Evolutionary conservation across 2,797 vertebrate genomes (phyloP).

Genomic region (Peromyscus nudipes): DNA sequence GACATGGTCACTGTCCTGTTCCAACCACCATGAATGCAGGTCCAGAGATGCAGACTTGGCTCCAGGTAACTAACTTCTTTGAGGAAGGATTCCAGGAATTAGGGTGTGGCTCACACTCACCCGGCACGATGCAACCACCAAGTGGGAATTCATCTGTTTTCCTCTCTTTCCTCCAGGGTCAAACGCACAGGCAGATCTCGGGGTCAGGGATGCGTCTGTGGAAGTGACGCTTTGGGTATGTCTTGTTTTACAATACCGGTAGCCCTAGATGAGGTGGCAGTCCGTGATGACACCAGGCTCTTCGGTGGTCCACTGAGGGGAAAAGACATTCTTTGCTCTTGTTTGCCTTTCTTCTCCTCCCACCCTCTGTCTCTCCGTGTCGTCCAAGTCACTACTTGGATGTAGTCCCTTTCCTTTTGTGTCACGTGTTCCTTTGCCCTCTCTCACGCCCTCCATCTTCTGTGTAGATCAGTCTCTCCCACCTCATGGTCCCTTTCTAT

Average conservation of each 20-base stretch:
- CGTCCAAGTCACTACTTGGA: too few relatives aligned
- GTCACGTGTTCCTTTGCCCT: too few relatives aligned
- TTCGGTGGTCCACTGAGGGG: too few relatives aligned
- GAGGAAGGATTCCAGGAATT: not conserved
- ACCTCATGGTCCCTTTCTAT: not conserved
- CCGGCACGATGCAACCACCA: not conserved
- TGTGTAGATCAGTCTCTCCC: not conserved
- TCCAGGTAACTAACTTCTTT: not conserved
- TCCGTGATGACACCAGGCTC: not conserved
- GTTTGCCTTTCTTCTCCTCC: not conserved
- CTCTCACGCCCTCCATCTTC: not conserved
- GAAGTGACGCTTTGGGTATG: not conserved
- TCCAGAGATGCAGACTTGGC: not conserved
- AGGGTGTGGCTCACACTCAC: not conserved
- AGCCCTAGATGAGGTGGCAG: not conserved
- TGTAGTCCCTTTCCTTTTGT: not conserved
- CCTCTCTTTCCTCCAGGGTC: not conserved
- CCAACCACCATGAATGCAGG: not conserved
- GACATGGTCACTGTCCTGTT: not conserved
- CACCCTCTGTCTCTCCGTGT: not conserved
- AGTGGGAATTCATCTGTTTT: too few relatives aligned
- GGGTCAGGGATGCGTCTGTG: not conserved
- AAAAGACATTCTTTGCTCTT: not conserved
- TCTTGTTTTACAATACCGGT: not conserved
- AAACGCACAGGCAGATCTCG: not conserved